Conservation (phyloP, 2,888 invertebrate species). For the Automeris io region DNA sequence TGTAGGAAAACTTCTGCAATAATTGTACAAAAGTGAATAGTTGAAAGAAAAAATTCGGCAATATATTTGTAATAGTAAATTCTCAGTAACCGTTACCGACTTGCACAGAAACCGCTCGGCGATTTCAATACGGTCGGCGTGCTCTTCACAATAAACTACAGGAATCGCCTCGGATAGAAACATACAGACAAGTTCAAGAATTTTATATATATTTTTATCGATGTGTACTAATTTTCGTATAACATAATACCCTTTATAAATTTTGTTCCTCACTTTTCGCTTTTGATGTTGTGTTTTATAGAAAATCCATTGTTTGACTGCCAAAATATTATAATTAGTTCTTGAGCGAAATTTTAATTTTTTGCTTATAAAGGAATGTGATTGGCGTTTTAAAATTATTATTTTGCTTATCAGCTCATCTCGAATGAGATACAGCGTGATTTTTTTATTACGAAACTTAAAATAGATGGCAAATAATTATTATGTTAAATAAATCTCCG, state of each 20-base stretch:
- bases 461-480: too few species aligned
- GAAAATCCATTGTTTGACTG: neutral
- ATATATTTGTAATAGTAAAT: too few species aligned
- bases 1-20: too few species aligned
- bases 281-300: conserved; percentile 28
- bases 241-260: neutral
- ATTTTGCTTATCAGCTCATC: too few species aligned
- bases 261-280: conserved; percentile 11
- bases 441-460: too few species aligned
- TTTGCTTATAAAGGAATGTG: neutral
- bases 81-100: too few species aligned
- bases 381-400: neutral
- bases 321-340: neutral
- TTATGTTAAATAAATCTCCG: too few species aligned
- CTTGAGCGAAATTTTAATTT: neutral
- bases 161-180: conserved; percentile 31
- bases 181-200: conserved; percentile 40
- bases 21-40: too few species aligned
- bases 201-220: conserved; percentile 11
- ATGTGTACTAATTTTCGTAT: conserved; percentile 11
- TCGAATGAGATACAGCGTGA: too few species aligned
- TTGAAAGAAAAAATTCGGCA: too few species aligned
- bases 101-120: conserved; percentile 17
- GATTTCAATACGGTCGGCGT: conserved; percentile 28
- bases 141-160: conserved; percentile 19